Evolutionary conservation across 1,140 invertebrate genomes (phyloP).

Genomic region (Cotesia glomerata): DNA sequence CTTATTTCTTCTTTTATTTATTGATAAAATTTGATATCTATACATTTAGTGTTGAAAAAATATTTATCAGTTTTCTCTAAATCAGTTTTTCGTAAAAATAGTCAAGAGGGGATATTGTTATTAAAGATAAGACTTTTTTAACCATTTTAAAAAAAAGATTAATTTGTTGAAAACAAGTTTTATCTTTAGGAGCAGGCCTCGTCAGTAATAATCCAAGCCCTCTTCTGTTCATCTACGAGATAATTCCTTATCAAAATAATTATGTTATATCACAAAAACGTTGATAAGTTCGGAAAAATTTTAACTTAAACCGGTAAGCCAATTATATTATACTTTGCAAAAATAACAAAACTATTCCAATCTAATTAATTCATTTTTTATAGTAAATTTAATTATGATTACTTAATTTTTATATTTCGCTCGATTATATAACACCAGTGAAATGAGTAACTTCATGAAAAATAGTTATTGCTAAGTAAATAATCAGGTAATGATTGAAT

Average conservation of each 20-base stretch:
- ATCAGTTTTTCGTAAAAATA: not conserved
- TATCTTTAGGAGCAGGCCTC: slow-evolving; percentile 14
- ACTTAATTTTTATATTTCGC: no score
- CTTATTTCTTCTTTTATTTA: no score
- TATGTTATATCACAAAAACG: slow-evolving; percentile 12
- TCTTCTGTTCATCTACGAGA: not conserved
- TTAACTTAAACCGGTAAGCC: not conserved
- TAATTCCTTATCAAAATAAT: slow-evolving; percentile 25
- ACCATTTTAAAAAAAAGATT: slow-evolving; percentile 11
- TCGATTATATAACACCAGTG: no score
- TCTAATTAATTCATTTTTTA: not conserved
- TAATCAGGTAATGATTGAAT: no score
- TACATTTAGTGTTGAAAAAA: no score
- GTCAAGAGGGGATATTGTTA: not conserved
- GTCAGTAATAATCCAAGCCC: not conserved
- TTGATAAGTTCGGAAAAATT: slow-evolving; percentile 7
- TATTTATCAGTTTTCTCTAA: no score
- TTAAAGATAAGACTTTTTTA: slow-evolving; percentile 16
- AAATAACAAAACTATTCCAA: not conserved
- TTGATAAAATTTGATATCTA: no score
- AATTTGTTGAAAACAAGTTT: slow-evolving; percentile 24
- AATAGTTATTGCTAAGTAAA: no score
- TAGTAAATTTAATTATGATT: no score
- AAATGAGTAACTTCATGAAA: no score
- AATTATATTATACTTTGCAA: not conserved